Percentiles rank a stretch among this genome's conserved stretches.
Evolutionary conservation across 2,888 invertebrate species (phyloP).

Genomic region (Prenolepis imparis): DNA sequence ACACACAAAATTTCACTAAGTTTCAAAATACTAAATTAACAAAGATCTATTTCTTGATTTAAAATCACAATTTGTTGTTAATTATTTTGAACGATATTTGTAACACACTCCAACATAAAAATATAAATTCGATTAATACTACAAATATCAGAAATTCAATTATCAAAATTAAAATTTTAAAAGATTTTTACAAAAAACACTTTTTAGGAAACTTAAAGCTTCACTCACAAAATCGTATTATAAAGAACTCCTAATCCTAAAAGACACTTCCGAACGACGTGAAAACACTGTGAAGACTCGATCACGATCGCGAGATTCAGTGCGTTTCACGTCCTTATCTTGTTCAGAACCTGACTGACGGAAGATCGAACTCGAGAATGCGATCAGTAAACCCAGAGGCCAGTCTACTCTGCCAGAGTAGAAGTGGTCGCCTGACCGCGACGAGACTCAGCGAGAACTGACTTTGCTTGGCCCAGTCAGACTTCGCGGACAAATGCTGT

Average conservation of each 20-base stretch:
- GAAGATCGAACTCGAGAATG: constrained; percentile 1
- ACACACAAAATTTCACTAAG: neutral
- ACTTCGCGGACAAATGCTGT: constrained; percentile 68
- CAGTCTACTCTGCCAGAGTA: constrained; percentile 62
- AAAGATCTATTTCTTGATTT: neutral
- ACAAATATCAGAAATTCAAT: neutral
- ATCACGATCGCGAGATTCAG: constrained; percentile 5
- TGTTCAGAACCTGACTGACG: constrained; percentile 13
- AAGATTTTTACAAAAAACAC: neutral
- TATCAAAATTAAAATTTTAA: neutral
- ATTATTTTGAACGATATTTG: neutral
- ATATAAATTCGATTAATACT: neutral
- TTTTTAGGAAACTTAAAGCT: neutral
- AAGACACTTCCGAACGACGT: neutral
- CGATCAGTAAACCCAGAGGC: constrained; percentile 58
- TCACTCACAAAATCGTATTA: neutral
- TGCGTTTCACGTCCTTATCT: constrained; percentile 12
- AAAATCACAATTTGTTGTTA: neutral
- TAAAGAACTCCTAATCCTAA: neutral
- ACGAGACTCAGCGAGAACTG: constrained; percentile 79
- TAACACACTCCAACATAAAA: neutral
- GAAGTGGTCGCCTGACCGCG: constrained; percentile 76
- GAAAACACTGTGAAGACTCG: constrained; percentile 8
- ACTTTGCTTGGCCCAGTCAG: constrained; percentile 68
- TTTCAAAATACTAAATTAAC: neutral